Conservation (phyloP, 2,797 vertebrate species). For the Diplodus sargus region DNA sequence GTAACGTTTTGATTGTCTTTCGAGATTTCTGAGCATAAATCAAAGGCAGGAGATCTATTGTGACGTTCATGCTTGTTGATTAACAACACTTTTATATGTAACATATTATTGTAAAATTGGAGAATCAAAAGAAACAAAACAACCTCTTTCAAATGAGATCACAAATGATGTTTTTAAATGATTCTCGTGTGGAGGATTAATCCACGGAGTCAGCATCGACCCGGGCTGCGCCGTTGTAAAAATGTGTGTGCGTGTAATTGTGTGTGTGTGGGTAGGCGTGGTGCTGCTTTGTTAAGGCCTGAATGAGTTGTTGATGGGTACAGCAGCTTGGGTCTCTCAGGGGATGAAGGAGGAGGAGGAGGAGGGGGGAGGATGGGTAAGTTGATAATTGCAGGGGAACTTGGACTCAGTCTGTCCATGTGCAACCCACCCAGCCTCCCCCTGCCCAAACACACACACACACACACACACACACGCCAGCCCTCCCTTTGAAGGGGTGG, state of each 20-base stretch:
- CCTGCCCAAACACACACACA: constrained; percentile 53
- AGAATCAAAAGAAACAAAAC: too few relatives aligned
- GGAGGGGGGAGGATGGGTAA: constrained; percentile 63
- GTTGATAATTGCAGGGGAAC: constrained; percentile 83
- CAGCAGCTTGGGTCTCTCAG: constrained; percentile 83
- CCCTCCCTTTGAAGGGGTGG: constrained; percentile 74
- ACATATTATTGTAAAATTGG: too few relatives aligned
- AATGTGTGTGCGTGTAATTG: constrained; percentile 18
- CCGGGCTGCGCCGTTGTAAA: constrained; percentile 27
- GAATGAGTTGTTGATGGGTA: constrained; percentile 83
- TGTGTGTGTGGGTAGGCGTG: constrained; percentile 55
- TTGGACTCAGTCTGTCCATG: constrained; percentile 80
- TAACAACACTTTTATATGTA: background rate
- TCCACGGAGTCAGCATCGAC: constrained; percentile 40
- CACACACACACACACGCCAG: constrained; percentile 63
- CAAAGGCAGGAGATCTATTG: background rate
- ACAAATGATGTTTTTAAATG: constrained; percentile 31
- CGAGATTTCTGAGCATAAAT: background rate
- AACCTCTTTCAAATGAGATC: too few relatives aligned
- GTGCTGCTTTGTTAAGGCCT: constrained; percentile 82
- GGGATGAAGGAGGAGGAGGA: constrained; percentile 66
- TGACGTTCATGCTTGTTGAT: background rate
- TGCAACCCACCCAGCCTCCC: constrained; percentile 40
- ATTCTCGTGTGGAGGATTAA: constrained; percentile 38
- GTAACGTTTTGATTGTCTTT: background rate